phyloP scores from a whole-genome alignment of 2,797 vertebrate genomes.

The Leptodactylus fallax region DNA sequence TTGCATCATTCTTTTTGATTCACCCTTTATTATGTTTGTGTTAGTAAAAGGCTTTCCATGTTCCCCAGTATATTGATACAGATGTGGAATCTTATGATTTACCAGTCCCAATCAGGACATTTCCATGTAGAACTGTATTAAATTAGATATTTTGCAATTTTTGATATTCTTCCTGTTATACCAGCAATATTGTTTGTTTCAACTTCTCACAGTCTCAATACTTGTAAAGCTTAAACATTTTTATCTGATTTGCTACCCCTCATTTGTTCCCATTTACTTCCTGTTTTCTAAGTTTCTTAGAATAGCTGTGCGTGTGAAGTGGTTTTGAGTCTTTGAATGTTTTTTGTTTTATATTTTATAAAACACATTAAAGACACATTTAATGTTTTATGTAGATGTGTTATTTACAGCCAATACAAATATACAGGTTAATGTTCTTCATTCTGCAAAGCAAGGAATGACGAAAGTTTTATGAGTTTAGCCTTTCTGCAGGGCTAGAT shows the following conservation, averaged over 20 bases:
- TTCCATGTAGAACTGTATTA: not conserved
- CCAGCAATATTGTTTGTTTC: not conserved
- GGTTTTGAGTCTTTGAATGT: conserved; percentile 46
- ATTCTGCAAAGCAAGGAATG: too few relatives aligned
- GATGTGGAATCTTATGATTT: not conserved
- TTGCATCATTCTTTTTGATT: too few relatives aligned
- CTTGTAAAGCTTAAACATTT: conserved; percentile 14
- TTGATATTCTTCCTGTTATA: not conserved
- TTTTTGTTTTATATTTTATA: not conserved
- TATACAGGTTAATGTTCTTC: too few relatives aligned
- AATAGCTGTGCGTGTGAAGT: conserved; percentile 49
- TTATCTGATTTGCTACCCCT: conserved; percentile 37
- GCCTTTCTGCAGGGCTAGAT: too few relatives aligned
- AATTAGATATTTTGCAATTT: not conserved
- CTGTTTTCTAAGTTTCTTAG: conserved; percentile 61
- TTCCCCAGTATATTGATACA: not conserved
- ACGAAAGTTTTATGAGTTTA: too few relatives aligned
- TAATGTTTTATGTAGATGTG: not conserved
- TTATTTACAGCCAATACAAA: too few relatives aligned
- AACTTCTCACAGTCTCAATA: conserved; percentile 14
- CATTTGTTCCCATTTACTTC: conserved; percentile 49
- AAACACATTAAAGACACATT: not conserved
- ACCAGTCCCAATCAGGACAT: not conserved
- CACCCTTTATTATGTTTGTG: too few relatives aligned
- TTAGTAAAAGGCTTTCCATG: too few relatives aligned